Percentiles rank a stretch among this genome's conserved stretches.
Conservation (phyloP, 2,113 vertebrate species). For the Bubo blakistoni region DNA sequence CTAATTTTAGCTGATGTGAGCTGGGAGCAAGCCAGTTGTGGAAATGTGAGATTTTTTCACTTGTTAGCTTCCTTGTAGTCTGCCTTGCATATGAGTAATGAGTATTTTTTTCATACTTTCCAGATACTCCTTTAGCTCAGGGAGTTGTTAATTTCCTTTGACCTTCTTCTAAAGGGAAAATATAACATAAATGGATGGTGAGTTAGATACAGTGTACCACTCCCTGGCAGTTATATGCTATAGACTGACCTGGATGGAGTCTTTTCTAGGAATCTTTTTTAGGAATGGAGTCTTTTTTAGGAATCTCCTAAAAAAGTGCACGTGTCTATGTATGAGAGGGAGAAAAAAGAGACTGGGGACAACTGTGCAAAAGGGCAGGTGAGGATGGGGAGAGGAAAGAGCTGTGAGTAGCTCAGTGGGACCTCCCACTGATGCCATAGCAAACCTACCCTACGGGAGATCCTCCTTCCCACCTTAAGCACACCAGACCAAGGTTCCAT, state of each 20-base stretch:
- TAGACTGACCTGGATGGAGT: not conserved
- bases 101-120: not conserved
- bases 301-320: not conserved
- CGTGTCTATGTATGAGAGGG: fast-evolving
- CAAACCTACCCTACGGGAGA: not conserved
- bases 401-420: not conserved
- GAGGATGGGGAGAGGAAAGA: not conserved
- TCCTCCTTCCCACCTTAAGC: not conserved
- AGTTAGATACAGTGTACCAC: not conserved
- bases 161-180: not conserved
- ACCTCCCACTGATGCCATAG: not conserved
- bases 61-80: slow-evolving; percentile 9
- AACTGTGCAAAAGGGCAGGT: not conserved
- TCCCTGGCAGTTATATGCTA: not conserved
- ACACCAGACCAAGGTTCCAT: fast-evolving
- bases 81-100: not conserved
- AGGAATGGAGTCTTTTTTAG: not conserved
- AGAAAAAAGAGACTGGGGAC: not conserved
- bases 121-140: not conserved
- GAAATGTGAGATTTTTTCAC: not conserved
- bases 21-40: not conserved
- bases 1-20: slow-evolving; percentile 39
- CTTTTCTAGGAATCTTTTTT: not conserved
- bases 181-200: not conserved
- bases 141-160: not conserved